Evolutionary conservation across 1,140 invertebrate species (phyloP).

Genomic region (Sinonovacula constricta): DNA sequence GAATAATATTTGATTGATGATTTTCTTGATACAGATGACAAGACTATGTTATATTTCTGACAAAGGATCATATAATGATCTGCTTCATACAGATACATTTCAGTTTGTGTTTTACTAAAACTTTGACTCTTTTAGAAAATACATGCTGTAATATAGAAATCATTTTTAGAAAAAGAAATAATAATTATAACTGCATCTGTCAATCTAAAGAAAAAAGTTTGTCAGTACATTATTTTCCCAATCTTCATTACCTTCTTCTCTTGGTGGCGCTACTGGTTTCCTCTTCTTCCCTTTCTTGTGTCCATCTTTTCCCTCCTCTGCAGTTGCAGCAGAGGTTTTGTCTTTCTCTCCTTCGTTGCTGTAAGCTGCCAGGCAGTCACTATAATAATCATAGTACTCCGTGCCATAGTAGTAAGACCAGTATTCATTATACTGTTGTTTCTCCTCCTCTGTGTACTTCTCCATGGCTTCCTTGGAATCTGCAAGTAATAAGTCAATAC

Average conservation of each 20-base stretch:
- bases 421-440: constrained; percentile 59
- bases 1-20: no score
- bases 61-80: no score
- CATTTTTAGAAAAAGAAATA: no score
- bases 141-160: no score
- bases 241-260: constrained; percentile 38
- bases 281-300: constrained; percentile 37
- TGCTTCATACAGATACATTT: no score
- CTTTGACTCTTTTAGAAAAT: no score
- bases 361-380: constrained; percentile 39
- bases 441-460: constrained; percentile 50
- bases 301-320: constrained; percentile 5
- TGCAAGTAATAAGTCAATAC: constrained; percentile 7
- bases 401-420: constrained; percentile 66
- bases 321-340: constrained; percentile 2
- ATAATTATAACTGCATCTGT: no score
- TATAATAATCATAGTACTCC: constrained; percentile 56
- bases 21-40: no score
- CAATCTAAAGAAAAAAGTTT: no score
- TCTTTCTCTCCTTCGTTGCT: neutral
- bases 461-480: constrained; percentile 46
- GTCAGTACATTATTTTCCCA: no score
- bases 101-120: no score
- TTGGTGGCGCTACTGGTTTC: constrained; percentile 31
- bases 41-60: no score